Evolutionary conservation across 2,797 vertebrate species (phyloP).

Genomic region (Anolis apletophallus): DNA sequence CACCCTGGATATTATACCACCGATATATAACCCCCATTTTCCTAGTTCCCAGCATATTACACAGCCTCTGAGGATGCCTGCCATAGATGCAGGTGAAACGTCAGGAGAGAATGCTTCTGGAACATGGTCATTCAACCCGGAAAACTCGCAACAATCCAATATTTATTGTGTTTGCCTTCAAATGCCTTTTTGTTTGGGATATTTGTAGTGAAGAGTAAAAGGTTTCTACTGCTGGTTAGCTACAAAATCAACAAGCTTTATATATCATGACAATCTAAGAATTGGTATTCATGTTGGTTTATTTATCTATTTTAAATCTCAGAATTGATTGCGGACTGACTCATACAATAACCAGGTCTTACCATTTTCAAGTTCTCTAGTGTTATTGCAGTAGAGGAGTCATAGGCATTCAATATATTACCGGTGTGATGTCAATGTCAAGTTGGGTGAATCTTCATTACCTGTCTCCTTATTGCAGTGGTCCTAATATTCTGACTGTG

Average conservation of each 20-base stretch:
- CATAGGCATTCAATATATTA: slow-evolving; percentile 27
- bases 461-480: slow-evolving; percentile 48
- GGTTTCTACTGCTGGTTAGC: neutral
- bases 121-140: no score
- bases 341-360: slow-evolving; percentile 33
- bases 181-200: neutral
- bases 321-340: slow-evolving; percentile 32
- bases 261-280: slow-evolving; percentile 5
- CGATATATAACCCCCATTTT: no score
- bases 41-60: no score
- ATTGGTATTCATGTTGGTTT: slow-evolving; percentile 18
- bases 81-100: no score
- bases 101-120: no score
- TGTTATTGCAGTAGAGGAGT: slow-evolving; percentile 42
- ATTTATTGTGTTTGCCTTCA: slow-evolving; percentile 23
- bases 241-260: slow-evolving; percentile 7
- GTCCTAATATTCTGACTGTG: slow-evolving; percentile 18
- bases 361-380: slow-evolving; percentile 33
- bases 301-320: slow-evolving; percentile 27
- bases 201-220: neutral
- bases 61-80: no score
- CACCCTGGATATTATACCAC: no score
- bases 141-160: no score
- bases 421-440: slow-evolving; percentile 48
- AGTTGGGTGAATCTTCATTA: slow-evolving; percentile 33